phyloP scores from a whole-genome alignment of 1,140 invertebrate species.

The Hycleus phaleratus region DNA sequence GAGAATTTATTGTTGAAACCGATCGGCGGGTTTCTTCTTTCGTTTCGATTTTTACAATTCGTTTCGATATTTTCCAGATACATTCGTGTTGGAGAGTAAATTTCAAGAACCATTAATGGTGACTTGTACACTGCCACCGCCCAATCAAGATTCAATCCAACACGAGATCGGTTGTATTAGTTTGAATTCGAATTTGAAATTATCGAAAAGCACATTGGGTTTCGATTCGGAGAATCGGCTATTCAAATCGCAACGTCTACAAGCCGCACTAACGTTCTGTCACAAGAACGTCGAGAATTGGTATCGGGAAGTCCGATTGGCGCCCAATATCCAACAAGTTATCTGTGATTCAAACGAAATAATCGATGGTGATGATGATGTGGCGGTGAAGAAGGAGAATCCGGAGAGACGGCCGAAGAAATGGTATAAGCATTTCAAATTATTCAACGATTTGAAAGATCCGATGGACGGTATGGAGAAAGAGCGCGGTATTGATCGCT shows the following conservation, averaged over 20 bases:
- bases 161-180: constrained; percentile 32
- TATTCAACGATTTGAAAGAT: constrained; percentile 17
- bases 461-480: constrained; percentile 29
- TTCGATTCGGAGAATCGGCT: constrained; percentile 34
- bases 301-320: constrained; percentile 32
- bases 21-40: too few species aligned
- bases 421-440: constrained; percentile 35
- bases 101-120: constrained; percentile 35
- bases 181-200: constrained; percentile 29
- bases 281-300: constrained; percentile 34
- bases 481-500: constrained; percentile 30
- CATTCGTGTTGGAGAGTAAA: constrained; percentile 33
- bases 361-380: too few species aligned
- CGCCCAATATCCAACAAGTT: constrained; percentile 23
- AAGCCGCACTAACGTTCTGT: constrained; percentile 31
- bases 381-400: constrained; percentile 28
- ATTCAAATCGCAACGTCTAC: constrained; percentile 33
- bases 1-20: too few species aligned
- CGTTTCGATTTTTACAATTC: background rate
- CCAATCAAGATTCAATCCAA: constrained; percentile 17
- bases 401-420: constrained; percentile 35
- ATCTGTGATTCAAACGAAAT: too few species aligned
- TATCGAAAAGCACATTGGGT: constrained; percentile 30
- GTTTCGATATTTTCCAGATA: constrained; percentile 23
- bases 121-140: constrained; percentile 31